A percentile compares a stretch with the other conserved stretches of the same genome.
Evolutionary conservation across 2,797 vertebrate genomes (phyloP).

Genomic region (Eupleurogrammus muticus): DNA sequence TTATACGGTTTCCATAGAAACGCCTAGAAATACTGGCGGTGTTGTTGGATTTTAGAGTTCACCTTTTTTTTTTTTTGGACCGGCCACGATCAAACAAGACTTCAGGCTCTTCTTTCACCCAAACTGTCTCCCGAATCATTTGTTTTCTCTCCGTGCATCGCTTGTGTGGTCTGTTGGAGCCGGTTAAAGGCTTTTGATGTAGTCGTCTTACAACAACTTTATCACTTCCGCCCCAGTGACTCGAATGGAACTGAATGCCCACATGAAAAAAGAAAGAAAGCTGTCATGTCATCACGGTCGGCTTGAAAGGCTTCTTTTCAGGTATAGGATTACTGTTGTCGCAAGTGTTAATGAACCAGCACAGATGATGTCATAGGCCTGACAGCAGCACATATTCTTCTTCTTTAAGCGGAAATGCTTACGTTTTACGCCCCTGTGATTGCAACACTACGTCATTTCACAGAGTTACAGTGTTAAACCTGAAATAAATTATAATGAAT

Average conservation of each 20-base stretch:
- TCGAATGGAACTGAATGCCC: conserved; percentile 49
- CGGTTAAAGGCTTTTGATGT: conserved; percentile 66
- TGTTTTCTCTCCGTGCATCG: conserved; percentile 39
- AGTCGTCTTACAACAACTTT: conserved; percentile 65
- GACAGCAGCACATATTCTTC: conserved; percentile 55
- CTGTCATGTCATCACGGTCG: conserved; percentile 45
- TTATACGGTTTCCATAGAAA: conserved; percentile 33
- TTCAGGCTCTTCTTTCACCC: conserved; percentile 43
- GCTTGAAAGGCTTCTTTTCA: conserved; percentile 68
- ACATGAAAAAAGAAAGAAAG: conserved; percentile 62
- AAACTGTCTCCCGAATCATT: conserved; percentile 13
- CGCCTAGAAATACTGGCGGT: conserved; percentile 23
- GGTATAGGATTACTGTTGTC: conserved; percentile 70
- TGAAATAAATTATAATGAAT: background rate
- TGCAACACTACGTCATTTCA: conserved; percentile 11
- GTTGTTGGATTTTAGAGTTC: conserved; percentile 44
- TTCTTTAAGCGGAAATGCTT: conserved; percentile 28
- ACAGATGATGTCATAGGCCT: conserved; percentile 60
- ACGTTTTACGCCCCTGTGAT: conserved; percentile 37
- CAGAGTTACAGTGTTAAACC: conserved; percentile 13
- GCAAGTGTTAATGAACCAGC: conserved; percentile 48
- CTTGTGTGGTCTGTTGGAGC: conserved; percentile 50
- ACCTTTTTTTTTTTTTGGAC: conserved; percentile 36
- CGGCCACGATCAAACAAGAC: conserved; percentile 38
- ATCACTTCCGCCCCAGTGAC: conserved; percentile 68